A percentile compares a stretch with the other conserved stretches of the same genome.
phyloP scores from a whole-genome alignment of 2,888 invertebrate genomes.

The Pristionchus japonicus region DNA sequence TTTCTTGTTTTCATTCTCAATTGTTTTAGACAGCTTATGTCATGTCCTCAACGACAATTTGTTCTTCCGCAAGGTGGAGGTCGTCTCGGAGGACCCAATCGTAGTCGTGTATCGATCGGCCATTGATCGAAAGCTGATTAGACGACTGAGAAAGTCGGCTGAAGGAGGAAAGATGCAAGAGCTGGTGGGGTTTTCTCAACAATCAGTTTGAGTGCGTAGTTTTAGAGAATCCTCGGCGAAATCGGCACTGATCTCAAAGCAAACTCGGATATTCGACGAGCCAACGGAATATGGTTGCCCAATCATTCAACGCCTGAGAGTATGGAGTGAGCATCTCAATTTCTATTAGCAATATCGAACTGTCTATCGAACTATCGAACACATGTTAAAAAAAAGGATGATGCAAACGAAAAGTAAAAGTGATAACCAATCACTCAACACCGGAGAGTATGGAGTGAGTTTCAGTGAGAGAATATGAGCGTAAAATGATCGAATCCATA shows the following conservation, averaged over 20 bases:
- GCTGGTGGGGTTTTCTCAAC: neutral
- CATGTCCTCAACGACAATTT: constrained; percentile 44
- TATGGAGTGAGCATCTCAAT: neutral
- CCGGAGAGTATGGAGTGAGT: neutral
- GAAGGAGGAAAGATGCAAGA: constrained; percentile 48
- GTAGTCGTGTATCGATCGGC: constrained; percentile 49
- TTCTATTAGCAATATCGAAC: too few species aligned
- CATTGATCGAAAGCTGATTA: constrained; percentile 42
- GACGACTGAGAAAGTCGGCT: constrained; percentile 35
- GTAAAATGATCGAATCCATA: too few species aligned
- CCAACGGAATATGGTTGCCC: constrained; percentile 52
- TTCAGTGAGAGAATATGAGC: neutral
- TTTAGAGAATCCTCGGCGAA: neutral
- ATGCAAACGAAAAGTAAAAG: too few species aligned
- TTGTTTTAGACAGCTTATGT: constrained; percentile 36
- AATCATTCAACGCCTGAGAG: neutral
- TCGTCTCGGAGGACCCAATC: constrained; percentile 48
- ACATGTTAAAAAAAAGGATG: too few species aligned
- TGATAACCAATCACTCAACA: neutral
- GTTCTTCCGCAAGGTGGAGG: constrained; percentile 46
- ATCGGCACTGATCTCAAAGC: neutral
- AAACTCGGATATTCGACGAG: constrained; percentile 43
- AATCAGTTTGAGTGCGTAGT: too few species aligned
- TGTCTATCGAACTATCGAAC: too few species aligned
- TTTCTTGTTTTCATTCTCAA: neutral